Base-by-base conservation (phyloP, 23 tunicate genomes). In the Styela plicata region DNA sequence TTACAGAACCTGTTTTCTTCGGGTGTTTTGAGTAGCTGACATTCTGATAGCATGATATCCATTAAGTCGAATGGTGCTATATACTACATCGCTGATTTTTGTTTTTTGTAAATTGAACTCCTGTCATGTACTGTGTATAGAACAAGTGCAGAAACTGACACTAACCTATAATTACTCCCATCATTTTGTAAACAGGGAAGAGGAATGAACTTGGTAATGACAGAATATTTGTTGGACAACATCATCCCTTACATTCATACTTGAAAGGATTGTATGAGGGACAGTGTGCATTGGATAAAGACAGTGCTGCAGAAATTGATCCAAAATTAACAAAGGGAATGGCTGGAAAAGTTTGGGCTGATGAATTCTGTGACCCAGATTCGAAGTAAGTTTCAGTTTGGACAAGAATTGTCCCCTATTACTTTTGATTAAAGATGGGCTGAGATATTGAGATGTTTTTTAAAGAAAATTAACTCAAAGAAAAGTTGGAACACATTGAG, bases 131-230 rank as follows among this genome's bases (percentile, higher is more conserved):
- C 21, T 61, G 64, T 61, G 19, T 21, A 61, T 18, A 19, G 64
- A 61, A 21, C 21, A 61, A 21, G 21, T 61, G 19, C 19, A 61
- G 64, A 18, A 18, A 18, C 21, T 18, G 19, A n/a, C n/a, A 62
- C 65, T 0, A 23, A 62, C 65, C 21, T 22, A 22, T 62, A 62
- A 62, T 21, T 62, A 62, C 0, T 0, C 0, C 21, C n/a, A 62
- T 62, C 21, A 33, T 52, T 74, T 63, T 17, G n/a, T n/a, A n/a
- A 44, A 44, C 80, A 91, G 97, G 21, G 30, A 77, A 74, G 34
- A 74, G 99, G 29, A 95, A 95, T 81, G 79, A 91, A 24, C 80
- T 83, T 34, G 99, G 99, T 2, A 74, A 82, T 69, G 96, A 95
- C 73, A 74, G 69, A 26, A 63, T 95, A 2, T 95, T 95, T 66